Percentiles rank a stretch among this genome's conserved stretches.
phyloP scores from a whole-genome alignment of 1,140 invertebrate species.

The Zaprionus africanus region DNA sequence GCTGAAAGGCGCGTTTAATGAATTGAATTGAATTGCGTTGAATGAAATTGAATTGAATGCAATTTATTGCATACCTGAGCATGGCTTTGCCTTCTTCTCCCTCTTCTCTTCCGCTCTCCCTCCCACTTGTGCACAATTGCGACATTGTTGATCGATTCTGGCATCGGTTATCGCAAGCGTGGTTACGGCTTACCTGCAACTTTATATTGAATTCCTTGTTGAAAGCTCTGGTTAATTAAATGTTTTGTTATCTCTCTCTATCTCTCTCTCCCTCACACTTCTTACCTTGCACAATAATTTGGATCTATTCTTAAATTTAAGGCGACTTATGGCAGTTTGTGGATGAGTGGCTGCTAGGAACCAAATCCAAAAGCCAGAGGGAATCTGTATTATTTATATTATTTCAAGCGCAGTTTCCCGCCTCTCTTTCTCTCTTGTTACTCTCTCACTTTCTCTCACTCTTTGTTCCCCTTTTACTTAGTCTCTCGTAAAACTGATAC shows the following conservation, averaged over 20 bases:
- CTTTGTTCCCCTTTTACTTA: neutral
- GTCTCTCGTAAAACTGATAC: neutral
- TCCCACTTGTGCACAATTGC: neutral
- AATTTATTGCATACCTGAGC: slow-evolving; percentile 9
- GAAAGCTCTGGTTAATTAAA: slow-evolving; percentile 7
- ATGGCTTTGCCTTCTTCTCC: neutral
- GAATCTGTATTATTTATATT: slow-evolving; percentile 68
- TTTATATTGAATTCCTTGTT: neutral
- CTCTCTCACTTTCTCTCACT: neutral
- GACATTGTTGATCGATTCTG: slow-evolving; percentile 1
- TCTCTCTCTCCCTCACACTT: neutral
- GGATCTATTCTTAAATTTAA: neutral
- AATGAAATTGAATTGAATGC: slow-evolving; percentile 1
- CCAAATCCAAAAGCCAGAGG: slow-evolving; percentile 41
- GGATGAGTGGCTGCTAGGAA: neutral
- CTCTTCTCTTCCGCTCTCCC: neutral
- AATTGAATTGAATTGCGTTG: slow-evolving; percentile 46
- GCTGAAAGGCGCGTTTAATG: slow-evolving; percentile 49
- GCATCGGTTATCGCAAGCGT: neutral
- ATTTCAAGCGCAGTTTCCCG: slow-evolving; percentile 32
- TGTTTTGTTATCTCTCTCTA: neutral
- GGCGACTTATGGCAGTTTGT: neutral
- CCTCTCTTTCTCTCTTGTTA: neutral
- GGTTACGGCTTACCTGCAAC: neutral
- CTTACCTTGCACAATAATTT: neutral